A percentile compares a stretch with the other conserved stretches of the same genome.
Conservation (phyloP, 2,888 invertebrate species). For the Alloscopus bannaensis region DNA sequence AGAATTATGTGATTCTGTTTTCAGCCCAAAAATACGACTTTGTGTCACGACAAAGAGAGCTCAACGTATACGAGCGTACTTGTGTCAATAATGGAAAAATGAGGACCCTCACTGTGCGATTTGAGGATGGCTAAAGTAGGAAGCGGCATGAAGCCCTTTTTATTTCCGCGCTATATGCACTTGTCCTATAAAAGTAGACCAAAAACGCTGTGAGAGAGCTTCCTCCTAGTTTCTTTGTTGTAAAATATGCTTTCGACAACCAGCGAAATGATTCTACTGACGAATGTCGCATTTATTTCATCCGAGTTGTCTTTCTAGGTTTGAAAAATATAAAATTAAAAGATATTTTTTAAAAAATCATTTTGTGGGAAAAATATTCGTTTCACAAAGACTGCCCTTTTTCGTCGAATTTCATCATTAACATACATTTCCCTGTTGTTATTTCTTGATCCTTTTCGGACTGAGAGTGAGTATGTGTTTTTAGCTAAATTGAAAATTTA, state of each 20-base stretch:
- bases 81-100: constrained; percentile 32
- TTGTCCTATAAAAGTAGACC: background rate
- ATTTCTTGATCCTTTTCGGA: no score
- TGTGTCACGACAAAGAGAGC: background rate
- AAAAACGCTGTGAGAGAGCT: background rate
- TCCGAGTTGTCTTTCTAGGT: no score
- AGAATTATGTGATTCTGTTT: background rate
- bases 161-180: background rate
- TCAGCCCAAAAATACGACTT: background rate
- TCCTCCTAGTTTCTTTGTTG: background rate
- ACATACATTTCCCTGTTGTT: background rate
- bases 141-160: constrained; percentile 14
- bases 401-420: background rate
- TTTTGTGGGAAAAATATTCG: no score
- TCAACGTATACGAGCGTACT: background rate
- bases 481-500: background rate
- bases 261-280: background rate
- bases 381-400: background rate
- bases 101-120: constrained; percentile 27
- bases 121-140: no score
- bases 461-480: no score
- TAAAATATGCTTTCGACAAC: background rate
- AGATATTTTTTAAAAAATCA: no score
- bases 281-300: background rate
- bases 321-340: no score